These are phyloP conservation scores for Nyctereutes procyonoides DNA, from an alignment of 2,113 vertebrate genomes.

Conservation along the genomic window DNA sequence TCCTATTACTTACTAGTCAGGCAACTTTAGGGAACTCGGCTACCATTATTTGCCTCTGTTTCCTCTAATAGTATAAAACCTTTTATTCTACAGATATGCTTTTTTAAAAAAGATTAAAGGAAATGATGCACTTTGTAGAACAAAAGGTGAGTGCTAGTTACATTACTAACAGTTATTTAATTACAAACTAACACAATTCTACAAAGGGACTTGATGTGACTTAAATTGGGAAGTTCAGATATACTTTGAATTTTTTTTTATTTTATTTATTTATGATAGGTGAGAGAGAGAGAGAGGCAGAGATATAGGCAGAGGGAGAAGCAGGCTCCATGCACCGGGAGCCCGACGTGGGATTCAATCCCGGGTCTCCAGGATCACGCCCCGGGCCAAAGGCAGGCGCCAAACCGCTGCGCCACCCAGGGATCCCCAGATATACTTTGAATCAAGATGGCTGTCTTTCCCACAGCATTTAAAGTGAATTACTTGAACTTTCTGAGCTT, in stretches of 20 bases:
- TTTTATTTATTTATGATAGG: too few species aligned
- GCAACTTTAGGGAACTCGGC: accelerated
- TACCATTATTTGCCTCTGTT: not conserved
- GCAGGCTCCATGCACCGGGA: too few species aligned
- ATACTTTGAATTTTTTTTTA: not conserved
- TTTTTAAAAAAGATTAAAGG: not conserved
- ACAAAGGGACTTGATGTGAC: not conserved
- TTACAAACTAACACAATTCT: not conserved
- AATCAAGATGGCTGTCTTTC: not conserved
- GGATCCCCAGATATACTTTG: not conserved
- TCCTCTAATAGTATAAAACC: not conserved
- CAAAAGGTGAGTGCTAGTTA: not conserved
- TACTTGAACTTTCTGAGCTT: not conserved
- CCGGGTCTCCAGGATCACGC: too few species aligned
- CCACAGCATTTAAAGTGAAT: not conserved
- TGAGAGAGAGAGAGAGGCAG: too few species aligned
- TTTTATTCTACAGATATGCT: not conserved
- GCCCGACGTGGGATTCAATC: too few species aligned
- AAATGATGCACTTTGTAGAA: not conserved
- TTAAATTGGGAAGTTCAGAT: not conserved
- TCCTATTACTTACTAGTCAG: not conserved
- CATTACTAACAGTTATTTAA: not conserved
- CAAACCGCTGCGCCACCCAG: too few species aligned
- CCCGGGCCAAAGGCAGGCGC: too few species aligned
- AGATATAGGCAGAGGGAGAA: too few species aligned